Conservation (phyloP, 2,797 vertebrate species). For the Pseudomugil gertrudae region DNA sequence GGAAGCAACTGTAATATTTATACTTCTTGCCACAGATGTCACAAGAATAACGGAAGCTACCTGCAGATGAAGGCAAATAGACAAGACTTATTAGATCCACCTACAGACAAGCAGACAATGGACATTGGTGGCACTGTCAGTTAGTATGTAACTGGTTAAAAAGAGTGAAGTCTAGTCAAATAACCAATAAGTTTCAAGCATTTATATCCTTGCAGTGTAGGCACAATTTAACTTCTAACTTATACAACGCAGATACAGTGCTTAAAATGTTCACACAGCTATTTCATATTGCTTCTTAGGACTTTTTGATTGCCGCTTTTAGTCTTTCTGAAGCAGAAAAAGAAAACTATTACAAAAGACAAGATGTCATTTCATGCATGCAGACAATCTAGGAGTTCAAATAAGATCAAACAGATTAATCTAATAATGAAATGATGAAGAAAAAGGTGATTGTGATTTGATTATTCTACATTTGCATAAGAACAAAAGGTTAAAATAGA, state of each 20-base stretch:
- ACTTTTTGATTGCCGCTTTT: neutral
- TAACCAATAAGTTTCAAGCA: neutral
- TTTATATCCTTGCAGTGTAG: neutral
- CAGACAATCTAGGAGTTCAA: slow-evolving; percentile 9
- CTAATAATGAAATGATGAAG: slow-evolving; percentile 7
- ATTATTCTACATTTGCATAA: slow-evolving; percentile 10
- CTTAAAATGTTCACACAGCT: neutral
- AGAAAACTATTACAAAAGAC: neutral
- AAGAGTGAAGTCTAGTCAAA: neutral
- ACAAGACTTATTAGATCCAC: slow-evolving; percentile 9
- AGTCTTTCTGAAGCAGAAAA: slow-evolving; percentile 10
- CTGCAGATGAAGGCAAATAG: slow-evolving; percentile 73
- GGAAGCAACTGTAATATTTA: slow-evolving; percentile 99
- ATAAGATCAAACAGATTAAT: slow-evolving; percentile 32
- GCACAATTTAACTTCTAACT: neutral
- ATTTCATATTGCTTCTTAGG: neutral
- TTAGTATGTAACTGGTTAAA: slow-evolving; percentile 1
- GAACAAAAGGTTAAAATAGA: slow-evolving; percentile 5
- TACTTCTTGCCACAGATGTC: slow-evolving; percentile 99
- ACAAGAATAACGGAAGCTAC: slow-evolving; percentile 97
- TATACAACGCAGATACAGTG: neutral
- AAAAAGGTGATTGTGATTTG: neutral
- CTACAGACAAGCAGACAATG: slow-evolving; percentile 6
- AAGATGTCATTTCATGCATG: slow-evolving; percentile 6
- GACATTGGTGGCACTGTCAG: neutral